phyloP scores from a whole-genome alignment of 2,113 vertebrate genomes.

The Sylvilagus bachmani region DNA sequence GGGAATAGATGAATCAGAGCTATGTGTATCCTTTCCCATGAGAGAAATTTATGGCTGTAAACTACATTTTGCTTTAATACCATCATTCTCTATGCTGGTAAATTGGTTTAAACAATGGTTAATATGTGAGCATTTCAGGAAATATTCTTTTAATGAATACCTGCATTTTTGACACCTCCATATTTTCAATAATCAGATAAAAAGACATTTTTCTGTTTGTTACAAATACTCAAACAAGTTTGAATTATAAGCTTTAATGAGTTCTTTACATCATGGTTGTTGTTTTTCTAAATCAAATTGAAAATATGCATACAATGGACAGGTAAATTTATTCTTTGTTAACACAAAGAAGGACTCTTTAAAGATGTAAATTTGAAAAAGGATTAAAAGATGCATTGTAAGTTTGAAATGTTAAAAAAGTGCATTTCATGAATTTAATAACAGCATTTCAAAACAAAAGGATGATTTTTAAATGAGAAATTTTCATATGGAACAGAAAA shows the following conservation, averaged over 20 bases:
- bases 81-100: conserved; percentile 69
- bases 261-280: neutral
- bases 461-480: conserved; percentile 46
- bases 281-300: conserved; percentile 56
- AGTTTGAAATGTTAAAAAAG: conserved; percentile 47
- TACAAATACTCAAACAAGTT: conserved; percentile 47
- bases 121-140: conserved; percentile 66
- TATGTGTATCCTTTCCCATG: conserved; percentile 71
- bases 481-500: conserved; percentile 48
- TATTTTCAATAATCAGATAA: conserved; percentile 68
- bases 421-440: conserved; percentile 8
- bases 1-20: neutral
- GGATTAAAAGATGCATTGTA: conserved; percentile 35
- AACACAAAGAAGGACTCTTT: conserved; percentile 8
- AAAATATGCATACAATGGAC: conserved; percentile 42
- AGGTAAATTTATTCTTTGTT: conserved; percentile 43
- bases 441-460: conserved; percentile 58
- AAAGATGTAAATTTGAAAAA: conserved; percentile 46
- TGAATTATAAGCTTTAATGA: conserved; percentile 53
- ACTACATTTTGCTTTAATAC: conserved; percentile 55
- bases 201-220: conserved; percentile 45
- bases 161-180: conserved; percentile 44
- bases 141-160: conserved; percentile 64
- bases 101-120: conserved; percentile 65
- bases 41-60: conserved; percentile 61